These are phyloP conservation scores for Spisula subtruncata DNA, from an alignment of 2,888 invertebrate species.

Conservation along the genomic window DNA sequence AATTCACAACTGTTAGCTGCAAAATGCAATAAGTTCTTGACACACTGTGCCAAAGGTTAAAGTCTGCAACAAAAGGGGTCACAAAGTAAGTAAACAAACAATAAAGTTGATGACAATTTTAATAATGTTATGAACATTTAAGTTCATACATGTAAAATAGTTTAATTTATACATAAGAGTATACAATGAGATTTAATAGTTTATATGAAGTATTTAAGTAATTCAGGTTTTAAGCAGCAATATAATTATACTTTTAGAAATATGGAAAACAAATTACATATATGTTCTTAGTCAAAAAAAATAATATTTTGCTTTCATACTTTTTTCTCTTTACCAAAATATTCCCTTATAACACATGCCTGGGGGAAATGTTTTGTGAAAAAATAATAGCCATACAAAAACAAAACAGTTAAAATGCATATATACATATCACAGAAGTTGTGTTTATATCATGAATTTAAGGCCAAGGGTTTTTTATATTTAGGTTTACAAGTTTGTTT, in stretches of 20 bases:
- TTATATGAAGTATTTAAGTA: too few species aligned
- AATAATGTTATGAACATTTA: neutral
- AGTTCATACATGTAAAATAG: neutral
- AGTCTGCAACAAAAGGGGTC: neutral
- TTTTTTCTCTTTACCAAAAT: neutral
- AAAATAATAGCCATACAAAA: neutral
- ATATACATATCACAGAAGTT: constrained; percentile 21
- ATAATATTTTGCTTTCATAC: neutral
- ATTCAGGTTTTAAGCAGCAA: too few species aligned
- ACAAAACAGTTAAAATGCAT: constrained; percentile 22
- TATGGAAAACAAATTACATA: too few species aligned
- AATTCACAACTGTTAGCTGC: too few species aligned
- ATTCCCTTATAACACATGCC: neutral
- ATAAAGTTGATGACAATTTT: constrained; percentile 20
- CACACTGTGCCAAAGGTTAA: too few species aligned
- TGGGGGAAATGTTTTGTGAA: neutral
- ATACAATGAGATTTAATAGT: neutral
- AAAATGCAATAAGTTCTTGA: too few species aligned
- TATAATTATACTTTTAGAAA: too few species aligned
- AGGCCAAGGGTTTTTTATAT: neutral
- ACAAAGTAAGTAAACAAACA: neutral
- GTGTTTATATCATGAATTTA: neutral
- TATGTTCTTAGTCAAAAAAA: neutral
- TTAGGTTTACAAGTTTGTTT: too few species aligned
- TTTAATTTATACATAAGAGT: neutral